Conservation (phyloP, 1,140 invertebrate genomes). For the Pantala flavescens region DNA sequence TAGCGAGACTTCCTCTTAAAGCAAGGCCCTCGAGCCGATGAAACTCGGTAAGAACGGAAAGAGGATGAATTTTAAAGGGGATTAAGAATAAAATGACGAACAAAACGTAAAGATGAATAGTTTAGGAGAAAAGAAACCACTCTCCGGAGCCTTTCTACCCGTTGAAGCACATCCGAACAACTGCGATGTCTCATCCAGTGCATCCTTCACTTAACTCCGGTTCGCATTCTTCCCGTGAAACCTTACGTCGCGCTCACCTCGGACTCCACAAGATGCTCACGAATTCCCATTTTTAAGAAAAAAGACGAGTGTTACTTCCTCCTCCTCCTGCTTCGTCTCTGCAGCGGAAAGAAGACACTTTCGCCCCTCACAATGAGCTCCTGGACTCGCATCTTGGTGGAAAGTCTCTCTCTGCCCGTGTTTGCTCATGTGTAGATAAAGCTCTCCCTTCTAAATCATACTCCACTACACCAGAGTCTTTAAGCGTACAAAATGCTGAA, state of each 20-base stretch:
- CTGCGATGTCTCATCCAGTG: not conserved
- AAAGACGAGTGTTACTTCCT: not conserved
- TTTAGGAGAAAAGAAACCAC: no score
- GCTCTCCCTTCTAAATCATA: not conserved
- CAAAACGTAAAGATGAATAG: not conserved
- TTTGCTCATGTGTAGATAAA: no score
- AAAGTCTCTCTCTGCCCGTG: not conserved
- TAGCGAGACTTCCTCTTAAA: not conserved
- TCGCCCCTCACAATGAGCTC: not conserved
- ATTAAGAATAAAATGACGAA: not conserved
- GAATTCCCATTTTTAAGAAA: not conserved
- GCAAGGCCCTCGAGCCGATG: not conserved
- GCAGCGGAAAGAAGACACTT: not conserved
- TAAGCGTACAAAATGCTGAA: not conserved
- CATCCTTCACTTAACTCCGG: not conserved
- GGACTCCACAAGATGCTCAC: not conserved
- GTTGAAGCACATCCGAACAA: not conserved
- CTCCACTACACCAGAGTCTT: not conserved
- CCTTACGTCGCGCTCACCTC: not conserved
- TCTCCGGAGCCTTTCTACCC: not conserved
- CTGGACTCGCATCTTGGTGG: not conserved
- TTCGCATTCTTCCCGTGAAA: not conserved
- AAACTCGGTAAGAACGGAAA: not conserved
- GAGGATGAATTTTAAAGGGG: not conserved
- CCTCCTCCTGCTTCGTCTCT: not conserved